Percentiles rank a stretch among this genome's conserved stretches.
These are phyloP conservation scores for Lineus longissimus DNA, from an alignment of 1,140 invertebrate genomes.

Conservation along the genomic window DNA sequence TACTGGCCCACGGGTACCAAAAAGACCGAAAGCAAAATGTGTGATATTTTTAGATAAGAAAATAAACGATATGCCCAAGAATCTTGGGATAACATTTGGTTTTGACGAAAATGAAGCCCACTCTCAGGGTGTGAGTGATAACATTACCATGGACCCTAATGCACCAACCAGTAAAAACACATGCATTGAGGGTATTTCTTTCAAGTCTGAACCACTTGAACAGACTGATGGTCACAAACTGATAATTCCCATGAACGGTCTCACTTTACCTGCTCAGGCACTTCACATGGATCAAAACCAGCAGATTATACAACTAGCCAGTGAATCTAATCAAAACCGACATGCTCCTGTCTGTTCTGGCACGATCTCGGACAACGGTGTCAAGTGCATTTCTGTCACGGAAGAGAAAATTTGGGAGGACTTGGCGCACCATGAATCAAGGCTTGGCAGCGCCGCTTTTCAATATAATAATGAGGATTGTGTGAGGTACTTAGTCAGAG, in stretches of 20 bases:
- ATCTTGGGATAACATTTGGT: constrained; percentile 1
- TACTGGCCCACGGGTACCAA: too few relatives aligned
- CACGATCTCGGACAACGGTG: background rate
- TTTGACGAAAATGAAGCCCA: constrained; percentile 2
- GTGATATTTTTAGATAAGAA: constrained; percentile 5
- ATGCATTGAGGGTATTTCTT: background rate
- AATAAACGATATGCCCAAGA: background rate
- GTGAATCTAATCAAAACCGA: background rate
- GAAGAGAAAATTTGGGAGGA: background rate
- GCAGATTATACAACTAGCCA: background rate
- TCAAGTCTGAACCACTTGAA: background rate
- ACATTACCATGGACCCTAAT: background rate
- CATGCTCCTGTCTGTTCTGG: background rate
- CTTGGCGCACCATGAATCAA: background rate
- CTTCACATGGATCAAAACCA: background rate
- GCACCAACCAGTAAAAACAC: background rate
- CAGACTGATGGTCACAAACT: background rate
- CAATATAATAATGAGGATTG: background rate
- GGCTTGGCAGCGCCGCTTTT: too few relatives aligned
- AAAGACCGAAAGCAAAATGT: background rate
- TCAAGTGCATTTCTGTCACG: background rate
- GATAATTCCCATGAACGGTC: background rate
- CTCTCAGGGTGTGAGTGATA: background rate
- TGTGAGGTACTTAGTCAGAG: constrained; percentile 1
- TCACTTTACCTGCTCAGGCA: background rate